Percentiles rank a stretch among this genome's conserved stretches.
Conservation (phyloP, 2,797 vertebrate species). For the Sebastes vulpes region DNA sequence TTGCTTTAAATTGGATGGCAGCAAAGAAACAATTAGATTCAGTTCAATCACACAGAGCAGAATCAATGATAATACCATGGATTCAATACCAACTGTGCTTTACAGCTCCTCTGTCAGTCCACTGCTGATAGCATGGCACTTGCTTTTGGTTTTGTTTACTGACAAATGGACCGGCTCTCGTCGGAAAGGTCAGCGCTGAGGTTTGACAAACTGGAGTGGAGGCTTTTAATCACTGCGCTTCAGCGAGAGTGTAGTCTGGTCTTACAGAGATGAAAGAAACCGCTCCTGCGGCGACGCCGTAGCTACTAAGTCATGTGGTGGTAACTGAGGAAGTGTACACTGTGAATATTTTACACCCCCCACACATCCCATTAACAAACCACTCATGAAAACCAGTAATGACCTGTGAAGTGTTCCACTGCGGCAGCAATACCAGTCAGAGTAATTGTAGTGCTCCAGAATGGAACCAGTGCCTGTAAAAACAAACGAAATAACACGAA, state of each 20-base stretch:
- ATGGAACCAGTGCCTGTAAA: not conserved
- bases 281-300: constrained; percentile 23
- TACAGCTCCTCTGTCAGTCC: not conserved
- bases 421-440: not conserved
- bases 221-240: constrained; percentile 58
- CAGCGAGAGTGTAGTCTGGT: constrained; percentile 12
- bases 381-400: constrained; percentile 28
- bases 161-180: constrained; percentile 18
- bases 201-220: constrained; percentile 57
- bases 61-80: not conserved
- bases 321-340: constrained; percentile 23
- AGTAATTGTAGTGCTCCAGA: not conserved
- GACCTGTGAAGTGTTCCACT: constrained; percentile 20
- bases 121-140: not conserved
- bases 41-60: not conserved
- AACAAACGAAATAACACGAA: not conserved
- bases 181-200: constrained; percentile 54
- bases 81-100: not conserved
- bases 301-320: constrained; percentile 17
- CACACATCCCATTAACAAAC: constrained; percentile 17
- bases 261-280: constrained; percentile 62
- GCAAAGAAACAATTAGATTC: not conserved
- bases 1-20: not conserved
- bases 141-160: constrained; percentile 35
- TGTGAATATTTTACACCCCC: constrained; percentile 32